Conservation (phyloP, 2,888 invertebrate species). For the Entomobrya multifasciata region DNA sequence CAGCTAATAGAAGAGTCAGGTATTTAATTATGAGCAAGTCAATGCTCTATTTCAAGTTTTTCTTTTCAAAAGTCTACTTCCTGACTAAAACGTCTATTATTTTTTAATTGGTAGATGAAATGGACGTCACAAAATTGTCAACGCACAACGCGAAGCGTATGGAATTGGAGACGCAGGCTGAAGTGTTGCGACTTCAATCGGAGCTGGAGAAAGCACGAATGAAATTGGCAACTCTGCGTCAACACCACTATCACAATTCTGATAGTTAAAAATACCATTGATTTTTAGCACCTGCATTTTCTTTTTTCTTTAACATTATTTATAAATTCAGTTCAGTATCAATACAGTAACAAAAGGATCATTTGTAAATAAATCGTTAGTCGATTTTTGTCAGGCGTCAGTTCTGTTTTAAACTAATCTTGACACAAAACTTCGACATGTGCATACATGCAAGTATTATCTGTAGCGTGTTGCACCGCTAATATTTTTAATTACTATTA, state of each 20-base stretch:
- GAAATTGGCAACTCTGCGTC: conserved; percentile 91
- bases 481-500: conserved; percentile 26
- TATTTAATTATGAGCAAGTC: conserved; percentile 80
- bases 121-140: conserved; percentile 93
- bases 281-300: not conserved
- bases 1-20: conserved; percentile 92
- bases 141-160: conserved; percentile 96
- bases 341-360: no score
- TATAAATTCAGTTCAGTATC: not conserved
- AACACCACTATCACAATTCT: conserved; percentile 90
- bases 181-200: conserved; percentile 95
- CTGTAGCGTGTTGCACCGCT: not conserved
- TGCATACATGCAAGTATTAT: conserved; percentile 33
- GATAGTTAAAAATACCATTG: conserved; percentile 62
- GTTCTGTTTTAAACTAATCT: no score
- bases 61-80: conserved; percentile 17
- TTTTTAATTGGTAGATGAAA: conserved; percentile 85
- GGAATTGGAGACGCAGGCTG: conserved; percentile 99
- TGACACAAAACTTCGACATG: no score
- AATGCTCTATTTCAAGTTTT: conserved; percentile 12
- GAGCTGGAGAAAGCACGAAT: conserved; percentile 93
- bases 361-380: no score
- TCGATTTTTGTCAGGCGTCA: no score
- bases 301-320: conserved; percentile 16
- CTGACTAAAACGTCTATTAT: no score